Conservation (phyloP, 1,140 invertebrate species). For the Druon quercuslanigerum region DNA sequence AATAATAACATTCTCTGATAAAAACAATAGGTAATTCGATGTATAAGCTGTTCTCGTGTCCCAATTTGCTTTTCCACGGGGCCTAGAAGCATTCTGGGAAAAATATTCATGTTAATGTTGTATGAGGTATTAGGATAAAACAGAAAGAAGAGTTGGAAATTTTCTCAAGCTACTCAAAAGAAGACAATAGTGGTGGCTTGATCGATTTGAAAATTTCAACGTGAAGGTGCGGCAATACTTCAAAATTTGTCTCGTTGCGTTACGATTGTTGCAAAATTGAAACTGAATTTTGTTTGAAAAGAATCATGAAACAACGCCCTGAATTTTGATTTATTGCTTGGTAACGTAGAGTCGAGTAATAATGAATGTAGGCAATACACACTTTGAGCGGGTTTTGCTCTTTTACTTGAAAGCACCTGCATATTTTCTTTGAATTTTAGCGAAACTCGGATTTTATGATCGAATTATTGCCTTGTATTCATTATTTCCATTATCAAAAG, state of each 20-base stretch:
- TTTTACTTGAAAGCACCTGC: conserved; percentile 22
- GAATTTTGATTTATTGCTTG: conserved; percentile 61
- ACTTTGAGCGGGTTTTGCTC: conserved; percentile 49
- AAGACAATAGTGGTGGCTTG: conserved; percentile 36
- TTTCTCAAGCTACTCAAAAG: conserved; percentile 40
- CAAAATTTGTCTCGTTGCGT: conserved; percentile 59
- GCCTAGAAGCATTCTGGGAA: conserved; percentile 64
- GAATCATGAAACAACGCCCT: conserved; percentile 47
- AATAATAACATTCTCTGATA: conserved; percentile 34
- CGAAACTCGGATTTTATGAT: conserved; percentile 32
- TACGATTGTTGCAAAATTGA: conserved; percentile 45
- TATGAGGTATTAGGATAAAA: conserved; percentile 48
- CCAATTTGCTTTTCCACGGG: conserved; percentile 62
- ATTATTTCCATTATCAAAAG: conserved; percentile 50
- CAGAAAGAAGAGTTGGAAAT: conserved; percentile 49
- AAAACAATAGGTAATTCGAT: conserved; percentile 62
- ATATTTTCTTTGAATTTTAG: conserved; percentile 25
- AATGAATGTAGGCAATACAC: conserved; percentile 60
- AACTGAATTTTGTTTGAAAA: conserved; percentile 41
- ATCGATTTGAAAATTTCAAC: conserved; percentile 57
- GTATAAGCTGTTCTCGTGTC: conserved; percentile 51
- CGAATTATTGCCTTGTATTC: conserved; percentile 54
- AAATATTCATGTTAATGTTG: conserved; percentile 63
- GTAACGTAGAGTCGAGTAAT: conserved; percentile 28
- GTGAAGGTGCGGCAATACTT: conserved; percentile 49